Percentiles rank a stretch among this genome's conserved stretches.
Conservation (phyloP, 2,888 invertebrate species). For the Elgonia sp. region DNA sequence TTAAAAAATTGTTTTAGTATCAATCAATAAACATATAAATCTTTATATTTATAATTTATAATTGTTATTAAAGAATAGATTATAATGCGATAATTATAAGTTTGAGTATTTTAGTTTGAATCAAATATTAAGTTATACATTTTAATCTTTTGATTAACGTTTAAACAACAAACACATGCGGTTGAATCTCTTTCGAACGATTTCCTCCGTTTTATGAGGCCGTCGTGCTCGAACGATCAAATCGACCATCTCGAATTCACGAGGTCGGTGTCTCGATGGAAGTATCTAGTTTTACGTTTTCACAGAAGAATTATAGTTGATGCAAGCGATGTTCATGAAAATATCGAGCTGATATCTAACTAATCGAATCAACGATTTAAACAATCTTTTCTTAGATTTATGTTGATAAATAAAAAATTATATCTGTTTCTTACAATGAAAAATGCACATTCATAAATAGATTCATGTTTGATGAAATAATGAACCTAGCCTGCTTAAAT, state of each 20-base stretch:
- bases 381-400: too few species aligned
- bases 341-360: constrained; percentile 26
- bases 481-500: too few species aligned
- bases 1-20: too few species aligned
- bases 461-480: too few species aligned
- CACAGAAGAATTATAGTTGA: constrained; percentile 43
- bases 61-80: too few species aligned
- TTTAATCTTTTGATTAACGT: constrained; percentile 19
- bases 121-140: neutral
- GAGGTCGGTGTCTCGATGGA: constrained; percentile 73
- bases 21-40: too few species aligned
- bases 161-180: constrained; percentile 42
- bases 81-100: too few species aligned
- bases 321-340: constrained; percentile 37
- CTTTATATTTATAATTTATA: too few species aligned
- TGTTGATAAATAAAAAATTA: too few species aligned
- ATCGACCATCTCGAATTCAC: constrained; percentile 78
- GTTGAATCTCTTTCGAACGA: constrained; percentile 53
- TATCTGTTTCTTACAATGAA: too few species aligned
- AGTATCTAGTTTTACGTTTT: constrained; percentile 68
- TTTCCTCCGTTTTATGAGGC: constrained; percentile 75
- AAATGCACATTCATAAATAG: too few species aligned
- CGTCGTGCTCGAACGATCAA: constrained; percentile 77
- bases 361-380: constrained; percentile 34
- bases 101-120: too few species aligned